Percentiles rank a stretch among this genome's conserved stretches.
These are phyloP conservation scores for Desmophyllum pertusum DNA, from an alignment of 92 coral and sea anemone genomes.

Conservation along the genomic window DNA sequence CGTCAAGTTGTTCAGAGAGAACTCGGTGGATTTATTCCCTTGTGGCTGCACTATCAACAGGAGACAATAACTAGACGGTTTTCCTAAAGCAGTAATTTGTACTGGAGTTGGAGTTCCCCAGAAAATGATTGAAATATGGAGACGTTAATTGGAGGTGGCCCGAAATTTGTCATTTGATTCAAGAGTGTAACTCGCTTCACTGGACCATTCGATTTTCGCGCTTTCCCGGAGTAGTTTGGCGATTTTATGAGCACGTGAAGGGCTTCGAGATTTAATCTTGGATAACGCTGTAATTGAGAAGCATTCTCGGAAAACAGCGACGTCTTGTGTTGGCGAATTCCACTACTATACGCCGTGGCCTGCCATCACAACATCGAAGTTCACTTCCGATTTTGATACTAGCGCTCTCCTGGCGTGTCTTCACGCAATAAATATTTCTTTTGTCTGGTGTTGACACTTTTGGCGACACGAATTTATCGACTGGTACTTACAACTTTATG, in stretches of 20 bases:
- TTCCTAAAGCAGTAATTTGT: not conserved
- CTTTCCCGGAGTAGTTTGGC: conserved; percentile 19
- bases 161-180: conserved; percentile 43
- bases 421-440: conserved; percentile 12
- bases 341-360: conserved; percentile 20
- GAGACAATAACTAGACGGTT: conserved; percentile 10
- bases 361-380: conserved; percentile 5
- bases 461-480: conserved; percentile 7
- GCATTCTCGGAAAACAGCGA: conserved; percentile 3
- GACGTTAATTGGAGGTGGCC: conserved; percentile 26
- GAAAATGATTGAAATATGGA: conserved; percentile 7
- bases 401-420: not conserved
- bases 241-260: not conserved
- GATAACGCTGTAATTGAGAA: conserved; percentile 9
- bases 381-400: conserved; percentile 20
- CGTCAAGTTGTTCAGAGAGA: not conserved
- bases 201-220: conserved; percentile 35
- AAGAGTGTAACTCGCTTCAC: conserved; percentile 36
- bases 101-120: not conserved
- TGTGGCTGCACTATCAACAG: conserved; percentile 33
- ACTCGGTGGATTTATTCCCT: conserved; percentile 13
- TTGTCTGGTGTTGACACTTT: conserved; percentile 37
- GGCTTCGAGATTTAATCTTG: not conserved
- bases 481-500: conserved; percentile 27
- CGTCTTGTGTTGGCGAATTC: conserved; percentile 18